Conservation (phyloP, 2,797 vertebrate species). For the Sebastes baramenuke region DNA sequence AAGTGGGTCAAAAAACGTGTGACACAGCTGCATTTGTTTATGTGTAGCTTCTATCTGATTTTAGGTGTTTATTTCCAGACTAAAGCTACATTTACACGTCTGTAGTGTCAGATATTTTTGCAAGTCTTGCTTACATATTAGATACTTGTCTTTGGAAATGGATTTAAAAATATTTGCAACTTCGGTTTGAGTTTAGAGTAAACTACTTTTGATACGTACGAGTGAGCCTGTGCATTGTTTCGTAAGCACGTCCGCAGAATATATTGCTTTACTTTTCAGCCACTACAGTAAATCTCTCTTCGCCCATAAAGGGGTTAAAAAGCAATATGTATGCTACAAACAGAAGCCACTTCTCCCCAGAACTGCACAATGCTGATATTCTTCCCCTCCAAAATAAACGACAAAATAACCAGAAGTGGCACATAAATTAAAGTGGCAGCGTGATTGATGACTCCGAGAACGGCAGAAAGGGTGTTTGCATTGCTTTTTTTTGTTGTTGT, state of each 20-base stretch:
- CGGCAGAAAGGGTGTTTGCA: constrained; percentile 87
- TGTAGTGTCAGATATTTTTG: not conserved
- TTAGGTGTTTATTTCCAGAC: not conserved
- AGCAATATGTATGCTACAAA: constrained; percentile 84
- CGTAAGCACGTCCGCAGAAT: not conserved
- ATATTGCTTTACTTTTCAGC: not conserved
- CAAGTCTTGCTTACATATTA: not conserved
- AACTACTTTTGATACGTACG: not conserved
- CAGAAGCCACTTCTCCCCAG: constrained; percentile 81
- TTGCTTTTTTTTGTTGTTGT: constrained; percentile 79
- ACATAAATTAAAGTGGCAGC: constrained; percentile 95
- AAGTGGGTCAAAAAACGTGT: constrained; percentile 11
- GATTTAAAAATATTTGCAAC: not conserved
- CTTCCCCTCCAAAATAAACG: constrained; percentile 90
- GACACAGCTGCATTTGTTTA: constrained; percentile 15
- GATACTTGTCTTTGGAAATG: not conserved
- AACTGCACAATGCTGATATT: constrained; percentile 88
- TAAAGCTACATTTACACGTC: not conserved
- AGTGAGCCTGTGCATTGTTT: not conserved
- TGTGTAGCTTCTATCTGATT: not conserved
- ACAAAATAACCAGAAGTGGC: constrained; percentile 95
- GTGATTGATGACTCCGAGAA: constrained; percentile 91
- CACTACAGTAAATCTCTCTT: constrained; percentile 2
- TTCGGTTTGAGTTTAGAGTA: not conserved
- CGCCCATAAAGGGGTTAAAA: constrained; percentile 81